phyloP scores from a whole-genome alignment of 1,140 invertebrate genomes.

The Drosophila dunni region DNA sequence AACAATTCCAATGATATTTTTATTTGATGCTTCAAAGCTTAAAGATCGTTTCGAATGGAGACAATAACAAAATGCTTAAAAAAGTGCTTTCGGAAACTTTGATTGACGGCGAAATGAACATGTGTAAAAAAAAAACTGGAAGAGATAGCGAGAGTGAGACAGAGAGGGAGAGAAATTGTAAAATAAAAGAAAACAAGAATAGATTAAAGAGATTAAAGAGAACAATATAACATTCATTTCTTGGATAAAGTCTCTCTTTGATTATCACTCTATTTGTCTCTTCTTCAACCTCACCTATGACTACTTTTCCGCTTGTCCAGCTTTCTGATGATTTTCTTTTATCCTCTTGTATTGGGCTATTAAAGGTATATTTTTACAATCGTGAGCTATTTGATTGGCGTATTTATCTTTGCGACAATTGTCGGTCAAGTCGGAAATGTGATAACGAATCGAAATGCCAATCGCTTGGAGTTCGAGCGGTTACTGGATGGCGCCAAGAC shows the following conservation, averaged over 20 bases:
- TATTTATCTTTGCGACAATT: constrained; percentile 99
- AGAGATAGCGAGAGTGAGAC: not conserved
- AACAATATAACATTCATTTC: too few relatives aligned
- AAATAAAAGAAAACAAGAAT: not conserved
- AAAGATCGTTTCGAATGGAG: constrained; percentile 20
- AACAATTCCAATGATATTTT: constrained; percentile 76
- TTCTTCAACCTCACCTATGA: not conserved
- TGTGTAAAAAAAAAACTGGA: not conserved
- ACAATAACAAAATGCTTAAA: constrained; percentile 6
- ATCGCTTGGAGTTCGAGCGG: constrained; percentile 96
- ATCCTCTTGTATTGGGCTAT: not conserved
- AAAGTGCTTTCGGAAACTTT: constrained; percentile 87
- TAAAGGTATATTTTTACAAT: constrained; percentile 97
- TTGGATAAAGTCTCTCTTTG: too few relatives aligned
- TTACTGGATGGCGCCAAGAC: constrained; percentile 97
- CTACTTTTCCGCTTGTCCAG: not conserved
- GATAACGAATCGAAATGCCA: constrained; percentile 98
- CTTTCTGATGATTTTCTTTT: constrained; percentile 5
- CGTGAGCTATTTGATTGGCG: constrained; percentile 97
- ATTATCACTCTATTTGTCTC: not conserved
- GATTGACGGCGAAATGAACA: constrained; percentile 48
- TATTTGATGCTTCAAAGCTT: constrained; percentile 18
- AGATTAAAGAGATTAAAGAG: too few relatives aligned
- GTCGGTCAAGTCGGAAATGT: constrained; percentile 99
- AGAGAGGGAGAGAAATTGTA: too few relatives aligned